Evolutionary conservation across 2,113 vertebrate species (phyloP).

Genomic region (Perca schrenkii): DNA sequence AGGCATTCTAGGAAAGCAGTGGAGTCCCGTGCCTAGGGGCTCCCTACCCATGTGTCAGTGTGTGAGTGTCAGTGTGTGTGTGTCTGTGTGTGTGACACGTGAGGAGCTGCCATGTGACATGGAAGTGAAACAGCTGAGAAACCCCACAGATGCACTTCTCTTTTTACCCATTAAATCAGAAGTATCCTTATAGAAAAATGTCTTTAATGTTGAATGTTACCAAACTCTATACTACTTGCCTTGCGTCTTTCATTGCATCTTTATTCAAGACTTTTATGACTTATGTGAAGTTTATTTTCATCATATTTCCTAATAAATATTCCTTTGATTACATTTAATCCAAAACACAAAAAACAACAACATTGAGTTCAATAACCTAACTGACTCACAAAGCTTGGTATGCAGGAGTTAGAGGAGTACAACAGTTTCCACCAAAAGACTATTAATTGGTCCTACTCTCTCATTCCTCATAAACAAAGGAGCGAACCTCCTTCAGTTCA

Average conservation of each 20-base stretch:
- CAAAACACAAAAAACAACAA: background rate
- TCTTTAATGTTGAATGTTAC: background rate
- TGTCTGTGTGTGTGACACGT: slow-evolving; percentile 3
- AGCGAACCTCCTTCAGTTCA: slow-evolving; percentile 6
- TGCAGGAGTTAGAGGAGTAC: background rate
- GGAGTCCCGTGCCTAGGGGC: background rate
- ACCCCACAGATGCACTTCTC: background rate
- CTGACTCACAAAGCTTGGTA: background rate
- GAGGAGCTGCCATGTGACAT: slow-evolving; percentile 33
- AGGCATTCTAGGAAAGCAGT: slow-evolving; percentile 18
- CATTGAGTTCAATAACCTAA: background rate
- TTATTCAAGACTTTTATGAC: background rate
- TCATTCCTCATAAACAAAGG: slow-evolving; percentile 10
- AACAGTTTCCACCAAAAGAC: background rate
- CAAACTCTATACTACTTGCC: too few relatives aligned
- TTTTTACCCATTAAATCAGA: slow-evolving; percentile 17
- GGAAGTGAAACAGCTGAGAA: slow-evolving; percentile 63
- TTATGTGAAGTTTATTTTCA: background rate
- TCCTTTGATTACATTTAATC: background rate
- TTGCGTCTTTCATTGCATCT: background rate
- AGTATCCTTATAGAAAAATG: background rate
- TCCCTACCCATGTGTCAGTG: background rate
- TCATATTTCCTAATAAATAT: background rate
- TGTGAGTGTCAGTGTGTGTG: background rate
- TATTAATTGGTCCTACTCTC: slow-evolving; percentile 4